phyloP scores from a whole-genome alignment of 2,797 vertebrate species.

The Mus minutoides region DNA sequence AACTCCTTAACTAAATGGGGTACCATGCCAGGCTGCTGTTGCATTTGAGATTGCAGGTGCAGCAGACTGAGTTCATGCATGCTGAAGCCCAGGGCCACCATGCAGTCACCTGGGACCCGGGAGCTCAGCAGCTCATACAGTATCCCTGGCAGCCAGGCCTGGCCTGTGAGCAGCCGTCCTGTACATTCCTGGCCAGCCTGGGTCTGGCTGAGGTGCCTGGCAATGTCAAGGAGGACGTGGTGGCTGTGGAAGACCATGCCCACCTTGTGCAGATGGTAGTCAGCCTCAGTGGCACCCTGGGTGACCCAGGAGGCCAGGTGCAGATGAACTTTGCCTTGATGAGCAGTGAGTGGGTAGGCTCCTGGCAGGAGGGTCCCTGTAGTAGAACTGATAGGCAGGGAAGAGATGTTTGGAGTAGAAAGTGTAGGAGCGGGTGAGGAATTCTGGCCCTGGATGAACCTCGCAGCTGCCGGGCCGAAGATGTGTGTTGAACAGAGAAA shows the following conservation, averaged over 20 bases:
- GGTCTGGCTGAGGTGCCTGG: conserved; percentile 84
- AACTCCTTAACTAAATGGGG: conserved; percentile 91
- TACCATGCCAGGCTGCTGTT: conserved; percentile 76
- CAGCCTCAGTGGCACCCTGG: conserved; percentile 91
- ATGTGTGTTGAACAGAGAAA: background rate
- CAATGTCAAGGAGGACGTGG: conserved; percentile 86
- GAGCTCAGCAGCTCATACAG: conserved; percentile 91
- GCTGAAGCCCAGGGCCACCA: conserved; percentile 90
- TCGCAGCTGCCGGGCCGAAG: background rate
- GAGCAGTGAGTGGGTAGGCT: conserved; percentile 92
- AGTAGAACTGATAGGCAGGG: conserved; percentile 94
- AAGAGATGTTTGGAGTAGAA: conserved; percentile 92
- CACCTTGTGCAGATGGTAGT: conserved; percentile 93
- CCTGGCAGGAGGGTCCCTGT: conserved; percentile 89
- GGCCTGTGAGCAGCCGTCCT: conserved; percentile 80
- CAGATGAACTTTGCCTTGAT: conserved; percentile 92
- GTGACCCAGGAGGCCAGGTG: conserved; percentile 96
- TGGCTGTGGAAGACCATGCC: conserved; percentile 92
- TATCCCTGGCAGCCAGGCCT: conserved; percentile 86
- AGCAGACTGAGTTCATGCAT: conserved; percentile 94
- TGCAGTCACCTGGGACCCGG: conserved; percentile 88
- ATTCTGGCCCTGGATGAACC: conserved; percentile 95
- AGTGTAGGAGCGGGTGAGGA: conserved; percentile 93
- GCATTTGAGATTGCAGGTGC: conserved; percentile 89
- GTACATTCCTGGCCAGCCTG: conserved; percentile 11